These are phyloP conservation scores for Cyclophora albipunctata DNA, from an alignment of 2,888 invertebrate species.

Conservation along the genomic window DNA sequence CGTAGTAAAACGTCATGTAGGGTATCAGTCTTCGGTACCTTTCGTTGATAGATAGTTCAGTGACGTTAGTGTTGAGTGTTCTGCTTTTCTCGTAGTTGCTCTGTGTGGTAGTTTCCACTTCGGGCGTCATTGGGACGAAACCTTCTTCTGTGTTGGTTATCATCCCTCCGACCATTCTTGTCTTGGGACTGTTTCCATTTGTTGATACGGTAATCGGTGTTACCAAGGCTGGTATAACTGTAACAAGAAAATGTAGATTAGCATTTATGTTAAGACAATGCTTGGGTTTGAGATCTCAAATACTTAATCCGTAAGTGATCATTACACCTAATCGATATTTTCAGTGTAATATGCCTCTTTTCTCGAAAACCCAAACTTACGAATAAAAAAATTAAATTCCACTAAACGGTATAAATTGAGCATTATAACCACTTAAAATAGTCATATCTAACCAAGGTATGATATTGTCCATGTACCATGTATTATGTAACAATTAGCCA, in stretches of 20 bases:
- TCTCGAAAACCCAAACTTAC: too few species aligned
- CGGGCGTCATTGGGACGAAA: conserved; percentile 38
- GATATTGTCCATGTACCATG: too few species aligned
- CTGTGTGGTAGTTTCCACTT: conserved; percentile 24
- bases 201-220: conserved; percentile 62
- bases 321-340: too few species aligned
- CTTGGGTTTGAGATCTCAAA: background rate
- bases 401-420: too few species aligned
- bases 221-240: conserved; percentile 53
- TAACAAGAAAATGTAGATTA: conserved; percentile 36
- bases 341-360: too few species aligned
- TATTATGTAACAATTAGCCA: background rate
- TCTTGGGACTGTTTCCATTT: conserved; percentile 68
- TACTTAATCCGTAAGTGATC: too few species aligned
- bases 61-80: conserved; percentile 32
- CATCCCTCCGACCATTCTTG: conserved; percentile 59
- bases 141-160: conserved; percentile 48
- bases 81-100: conserved; percentile 32
- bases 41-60: conserved; percentile 74
- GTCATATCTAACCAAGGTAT: too few species aligned
- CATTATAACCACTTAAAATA: too few species aligned
- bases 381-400: too few species aligned
- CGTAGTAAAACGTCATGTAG: conserved; percentile 88
- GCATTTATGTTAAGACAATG: conserved; percentile 1
- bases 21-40: conserved; percentile 86